Base-by-base conservation (phyloP, 2,113 vertebrate genomes). In the Paraplagusia blochii region DNA sequence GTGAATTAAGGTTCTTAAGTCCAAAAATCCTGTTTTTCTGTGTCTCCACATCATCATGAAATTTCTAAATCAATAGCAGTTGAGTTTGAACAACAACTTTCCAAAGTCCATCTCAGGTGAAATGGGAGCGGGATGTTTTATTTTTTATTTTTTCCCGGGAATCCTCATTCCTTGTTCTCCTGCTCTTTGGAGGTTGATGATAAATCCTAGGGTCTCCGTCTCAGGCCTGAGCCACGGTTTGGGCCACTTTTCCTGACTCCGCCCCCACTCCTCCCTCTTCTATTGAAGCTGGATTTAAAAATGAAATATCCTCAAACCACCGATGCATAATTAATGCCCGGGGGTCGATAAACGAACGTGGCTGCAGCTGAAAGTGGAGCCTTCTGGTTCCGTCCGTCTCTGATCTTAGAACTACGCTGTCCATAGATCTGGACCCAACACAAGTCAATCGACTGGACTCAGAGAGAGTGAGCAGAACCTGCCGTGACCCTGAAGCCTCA, bases 201-300 rank as follows among this genome's bases (percentile, higher is more conserved):
- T 18, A 42, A 43, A 58, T 54, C 5, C 22, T 22, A 40, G 10
- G n/a, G 33, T 64, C 49, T 1, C 10, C n/a, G n/a, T n/a, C n/a
- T n/a, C n/a, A n/a, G n/a, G n/a, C n/a, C n/a, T 46, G 4, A 9
- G 61, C 22, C 53, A 22, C 43, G 19, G 39, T 51, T 51, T 50
- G 33, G 43, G 11, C 44, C n/a, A 6, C 13, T 36, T 38, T 12
- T 13, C n/a, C n/a, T n/a, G n/a, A n/a, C n/a, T n/a, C n/a, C n/a
- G n/a, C 36, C 9, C 12, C 2, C 36, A 7, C 10, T 10, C 10
- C 10, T 36, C 11, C 13, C 12, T 40, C 12, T 40, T 40, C 13
- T 40, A 11, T 40, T 40, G 38, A 40, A 5, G 10, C 38, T 40
- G 13, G 38, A 12, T 40, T 13, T 40, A 40, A 11, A 40, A 40